Base-by-base conservation (phyloP, 2,113 vertebrate genomes). In the Elgaria multicarinata region DNA sequence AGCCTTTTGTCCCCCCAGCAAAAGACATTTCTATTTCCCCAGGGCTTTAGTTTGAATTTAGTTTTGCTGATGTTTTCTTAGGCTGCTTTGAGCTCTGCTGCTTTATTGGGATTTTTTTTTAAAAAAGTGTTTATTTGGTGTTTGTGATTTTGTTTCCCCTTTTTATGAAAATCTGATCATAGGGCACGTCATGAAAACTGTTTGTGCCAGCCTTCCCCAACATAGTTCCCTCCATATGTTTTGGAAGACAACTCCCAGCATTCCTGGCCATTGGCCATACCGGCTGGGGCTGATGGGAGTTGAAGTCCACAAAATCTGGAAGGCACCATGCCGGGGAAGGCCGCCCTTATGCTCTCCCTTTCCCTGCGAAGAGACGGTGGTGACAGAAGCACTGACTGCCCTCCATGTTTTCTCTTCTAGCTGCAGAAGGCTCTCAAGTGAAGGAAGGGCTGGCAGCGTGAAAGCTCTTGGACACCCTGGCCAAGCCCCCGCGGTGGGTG, bases 391-490 rank as follows among this genome's bases (percentile, higher is more conserved):
- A 88, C 50, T 85, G 74, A 89, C 26, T 39, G 46, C 13, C 42
- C 3, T 36, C 0, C 22, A 1, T 24, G 4, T 84, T 84, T 83
- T 91, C 64, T 78, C 55, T 87, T 78, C 4, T 81, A 96, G 96
- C 90, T 96, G 55, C 95, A 96, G 92, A 88, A 95, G 46, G 91
- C 96, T 81, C 93, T 77, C 44, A 93, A 93, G 89, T 96, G 96
- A 96, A 92, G 80, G 33, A 96, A 90, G 46, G 16, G n/a, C 1
- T 6, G 18, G 53, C 44, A 42, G 20, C 26, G 28, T 66, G 55
- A 50, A 88, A 58, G 50, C 36, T 20, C n/a, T 58, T 6, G 13
- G 39, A 31, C 36, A 22, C 3, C 50, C n/a, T 44, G 6, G 14
- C 74, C 82, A n/a, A 85, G 44, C 64, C 46, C 26, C 58, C 14